Base-by-base conservation (phyloP, 2,888 invertebrate genomes). In the Myopa tessellatipennis region DNA sequence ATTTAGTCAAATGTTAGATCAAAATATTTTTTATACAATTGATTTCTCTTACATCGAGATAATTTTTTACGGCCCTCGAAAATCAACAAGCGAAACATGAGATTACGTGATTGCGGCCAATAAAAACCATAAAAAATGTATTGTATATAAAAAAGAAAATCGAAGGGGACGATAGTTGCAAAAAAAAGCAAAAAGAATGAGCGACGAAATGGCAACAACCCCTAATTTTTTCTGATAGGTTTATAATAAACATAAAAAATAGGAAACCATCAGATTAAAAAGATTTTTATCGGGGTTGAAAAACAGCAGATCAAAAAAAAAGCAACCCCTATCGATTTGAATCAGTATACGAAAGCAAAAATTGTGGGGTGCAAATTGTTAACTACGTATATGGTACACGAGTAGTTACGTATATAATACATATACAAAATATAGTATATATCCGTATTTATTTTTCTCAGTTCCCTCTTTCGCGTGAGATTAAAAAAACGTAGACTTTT, bases 91-190 rank as follows among this genome's bases (percentile, higher is more conserved):
- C 75, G 68, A 45, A 75, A 69, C 68, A 75, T 60, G 45, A 75
- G 75, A 75, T 75, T 75, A 75, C 68, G 60, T 75, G 45, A 69
- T 50, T 38, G 45, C 26, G 69, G 34, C 68, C 69, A 68, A 75
- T 75, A 69, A 75, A 75, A 75, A 75, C 75, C n/a, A 45, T 69
- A 75, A 75, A 75, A 68, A 69, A 65, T 50, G 16, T 26, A 65
- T 26, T 50, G 12, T 38, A 63, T 63, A 50, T 50, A 52, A 52
- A 74, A 65, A 26, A 26, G 34, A 72, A 38, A 72, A 14, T 18
- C 36, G 18, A 36, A 61, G 36, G 4, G 4, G 36, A n/a, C 36
- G 50, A 55, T 52, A 50, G 40, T 69, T 69, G 69, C 69, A 75
- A 68, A 58, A 58, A 52, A 36, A 34, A 52, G 16, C 14, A 52